phyloP scores from a whole-genome alignment of 2,888 invertebrate species.

The Hedychridium roseum region DNA sequence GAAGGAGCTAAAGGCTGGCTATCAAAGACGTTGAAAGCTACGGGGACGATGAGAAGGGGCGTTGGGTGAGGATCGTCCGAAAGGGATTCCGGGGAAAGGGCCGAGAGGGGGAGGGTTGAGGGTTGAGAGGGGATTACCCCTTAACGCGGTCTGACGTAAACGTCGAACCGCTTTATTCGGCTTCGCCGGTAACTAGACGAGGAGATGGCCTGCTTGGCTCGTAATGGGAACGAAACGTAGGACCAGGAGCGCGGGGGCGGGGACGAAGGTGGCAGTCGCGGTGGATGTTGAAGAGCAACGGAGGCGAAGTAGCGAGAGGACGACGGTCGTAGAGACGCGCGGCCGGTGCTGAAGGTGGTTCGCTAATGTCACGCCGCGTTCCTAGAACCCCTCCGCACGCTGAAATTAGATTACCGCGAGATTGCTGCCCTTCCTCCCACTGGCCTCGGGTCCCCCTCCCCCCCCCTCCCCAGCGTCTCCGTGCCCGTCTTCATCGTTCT shows the following conservation, averaged over 20 bases:
- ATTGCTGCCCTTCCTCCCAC: constrained; percentile 53
- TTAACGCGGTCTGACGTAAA: constrained; percentile 44
- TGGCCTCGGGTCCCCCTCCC: too few species aligned
- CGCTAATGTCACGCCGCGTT: constrained; percentile 60
- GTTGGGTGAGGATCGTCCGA: too few species aligned
- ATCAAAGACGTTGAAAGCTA: constrained; percentile 2
- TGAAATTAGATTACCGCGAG: constrained; percentile 62
- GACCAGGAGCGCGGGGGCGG: constrained; percentile 12
- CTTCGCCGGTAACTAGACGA: constrained; percentile 44
- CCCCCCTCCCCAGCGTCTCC: constrained; percentile 16
- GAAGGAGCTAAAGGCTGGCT: background rate
- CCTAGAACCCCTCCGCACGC: constrained; percentile 58
- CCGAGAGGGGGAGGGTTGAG: constrained; percentile 11
- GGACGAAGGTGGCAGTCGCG: constrained; percentile 25
- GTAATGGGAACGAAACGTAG: constrained; percentile 15
- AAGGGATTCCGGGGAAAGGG: too few species aligned
- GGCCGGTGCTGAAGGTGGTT: constrained; percentile 46
- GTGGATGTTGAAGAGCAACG: constrained; percentile 16
- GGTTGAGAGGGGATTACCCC: constrained; percentile 36
- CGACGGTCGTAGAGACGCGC: background rate
- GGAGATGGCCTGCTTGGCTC: constrained; percentile 41
- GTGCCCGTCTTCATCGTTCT: constrained; percentile 6
- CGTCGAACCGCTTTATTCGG: constrained; percentile 49
- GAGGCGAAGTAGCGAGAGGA: background rate
- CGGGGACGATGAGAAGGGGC: constrained; percentile 19